Base-by-base conservation (phyloP, 2,113 vertebrate species). In the Phalacrocorax aristotelis region DNA sequence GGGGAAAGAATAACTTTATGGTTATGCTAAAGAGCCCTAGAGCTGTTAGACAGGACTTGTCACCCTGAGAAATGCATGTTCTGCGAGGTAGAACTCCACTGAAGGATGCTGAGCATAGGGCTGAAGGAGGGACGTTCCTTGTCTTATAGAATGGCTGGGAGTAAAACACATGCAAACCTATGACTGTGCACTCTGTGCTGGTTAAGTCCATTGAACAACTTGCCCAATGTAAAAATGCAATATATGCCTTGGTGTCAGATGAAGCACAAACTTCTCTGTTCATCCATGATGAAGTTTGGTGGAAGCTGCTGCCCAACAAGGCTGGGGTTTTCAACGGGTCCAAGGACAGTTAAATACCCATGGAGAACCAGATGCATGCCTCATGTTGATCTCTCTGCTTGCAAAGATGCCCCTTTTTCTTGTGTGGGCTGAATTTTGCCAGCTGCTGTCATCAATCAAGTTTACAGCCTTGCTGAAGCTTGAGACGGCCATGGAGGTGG, bases 371-470 rank as follows among this genome's bases (percentile, higher is more conserved):
- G 51, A 70, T 81, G 49, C 30, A 36, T 62, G 62, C 22, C 36
- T 94, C 49, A 6, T 21, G 3, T 9, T 72, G 77, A 89, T 57
- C 70, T n/a, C 68, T 74, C 40, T 54, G 65, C 52, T 69, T 85
- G 74, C 80, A 80, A 54, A 91, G 36, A 58, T 34, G 20, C n/a
- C 52, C 82, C 48, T 62, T 84, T 82, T 61, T 38, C 87, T 75
- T 94, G 89, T 69, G 76, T 95, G 92, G 94, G 64, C 95, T 69
- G 46, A 51, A 70, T 87, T 91, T 96, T 84, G 57, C 81, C 97
- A 97, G 94, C 96, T 97, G 96, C 62, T 81, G 49, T 83, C 89
- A 86, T 95, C 83, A 88, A 92, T 96, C 92, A 96, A 68, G 66
- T 93, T 96, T 90, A 85, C 58, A 93, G 77, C 76, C n/a, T 83